phyloP scores from a whole-genome alignment of 1,140 invertebrate genomes.

The Helicoverpa armigera region DNA sequence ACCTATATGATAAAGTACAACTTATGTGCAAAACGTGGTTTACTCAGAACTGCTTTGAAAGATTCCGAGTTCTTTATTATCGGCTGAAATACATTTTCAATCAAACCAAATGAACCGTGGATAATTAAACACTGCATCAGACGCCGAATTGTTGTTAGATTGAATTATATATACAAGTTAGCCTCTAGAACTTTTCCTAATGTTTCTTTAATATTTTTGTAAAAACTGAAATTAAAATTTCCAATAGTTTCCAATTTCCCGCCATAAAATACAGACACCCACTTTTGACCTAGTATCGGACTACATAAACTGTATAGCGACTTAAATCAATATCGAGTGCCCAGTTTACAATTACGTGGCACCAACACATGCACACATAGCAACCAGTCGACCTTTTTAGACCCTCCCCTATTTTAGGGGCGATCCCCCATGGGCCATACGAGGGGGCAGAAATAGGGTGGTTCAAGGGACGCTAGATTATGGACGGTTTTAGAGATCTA shows the following conservation, averaged over 20 bases:
- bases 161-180: too few species aligned
- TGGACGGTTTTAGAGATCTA: slow-evolving; percentile 65
- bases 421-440: slow-evolving; percentile 58
- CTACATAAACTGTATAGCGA: slow-evolving; percentile 28
- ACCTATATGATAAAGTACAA: too few species aligned
- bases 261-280: neutral
- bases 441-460: slow-evolving; percentile 60
- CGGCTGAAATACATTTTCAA: too few species aligned
- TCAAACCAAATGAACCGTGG: too few species aligned
- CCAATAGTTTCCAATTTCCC: neutral
- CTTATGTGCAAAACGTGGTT: too few species aligned
- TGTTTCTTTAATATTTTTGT: too few species aligned
- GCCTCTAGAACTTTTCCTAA: too few species aligned
- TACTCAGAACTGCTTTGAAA: too few species aligned
- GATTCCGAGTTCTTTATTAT: too few species aligned
- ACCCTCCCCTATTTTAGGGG: slow-evolving; percentile 56
- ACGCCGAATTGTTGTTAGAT: too few species aligned
- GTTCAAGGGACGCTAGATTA: slow-evolving; percentile 64
- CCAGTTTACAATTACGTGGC: slow-evolving; percentile 46
- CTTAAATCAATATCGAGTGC: slow-evolving; percentile 43
- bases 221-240: too few species aligned
- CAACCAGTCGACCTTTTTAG: slow-evolving; percentile 55
- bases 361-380: slow-evolving; percentile 39
- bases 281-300: slow-evolving; percentile 6
- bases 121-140: too few species aligned